Evolutionary conservation across 2,888 invertebrate species (phyloP).

Genomic region (Nephrocerus scutellatus): DNA sequence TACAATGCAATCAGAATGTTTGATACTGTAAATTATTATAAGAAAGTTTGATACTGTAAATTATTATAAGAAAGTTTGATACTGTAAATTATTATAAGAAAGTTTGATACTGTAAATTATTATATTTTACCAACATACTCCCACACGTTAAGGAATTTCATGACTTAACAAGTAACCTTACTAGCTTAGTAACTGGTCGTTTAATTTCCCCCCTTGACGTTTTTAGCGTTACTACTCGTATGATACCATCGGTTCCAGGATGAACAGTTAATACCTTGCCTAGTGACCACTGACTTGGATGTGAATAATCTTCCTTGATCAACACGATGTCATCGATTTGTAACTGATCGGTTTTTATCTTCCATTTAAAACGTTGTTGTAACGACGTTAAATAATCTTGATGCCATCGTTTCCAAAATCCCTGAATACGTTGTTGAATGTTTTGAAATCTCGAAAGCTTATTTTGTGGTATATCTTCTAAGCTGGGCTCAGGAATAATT

Average conservation of each 20-base stretch:
- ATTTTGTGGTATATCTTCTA: constrained; percentile 7
- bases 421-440: constrained; percentile 15
- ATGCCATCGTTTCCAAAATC: constrained; percentile 19
- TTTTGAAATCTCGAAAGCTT: constrained; percentile 10
- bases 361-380: constrained; percentile 18
- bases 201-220: constrained; percentile 7
- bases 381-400: constrained; percentile 14
- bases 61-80: too few relatives aligned
- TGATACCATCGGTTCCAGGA: constrained; percentile 13
- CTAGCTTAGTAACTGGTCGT: constrained; percentile 9
- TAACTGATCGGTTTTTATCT: constrained; percentile 4
- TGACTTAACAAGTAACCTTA: too few relatives aligned
- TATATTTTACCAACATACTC: too few relatives aligned
- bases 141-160: too few relatives aligned
- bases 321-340: constrained; percentile 7
- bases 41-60: too few relatives aligned
- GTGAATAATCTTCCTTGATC: constrained; percentile 17
- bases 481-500: constrained; percentile 11
- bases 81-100: too few relatives aligned
- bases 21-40: too few relatives aligned
- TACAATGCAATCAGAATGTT: too few relatives aligned
- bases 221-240: constrained; percentile 17
- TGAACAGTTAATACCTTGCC: constrained; percentile 9
- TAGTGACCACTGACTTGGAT: constrained; percentile 17
- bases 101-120: too few relatives aligned